Evolutionary conservation across 2,797 vertebrate genomes (phyloP).

Genomic region (Ataeniobius toweri): DNA sequence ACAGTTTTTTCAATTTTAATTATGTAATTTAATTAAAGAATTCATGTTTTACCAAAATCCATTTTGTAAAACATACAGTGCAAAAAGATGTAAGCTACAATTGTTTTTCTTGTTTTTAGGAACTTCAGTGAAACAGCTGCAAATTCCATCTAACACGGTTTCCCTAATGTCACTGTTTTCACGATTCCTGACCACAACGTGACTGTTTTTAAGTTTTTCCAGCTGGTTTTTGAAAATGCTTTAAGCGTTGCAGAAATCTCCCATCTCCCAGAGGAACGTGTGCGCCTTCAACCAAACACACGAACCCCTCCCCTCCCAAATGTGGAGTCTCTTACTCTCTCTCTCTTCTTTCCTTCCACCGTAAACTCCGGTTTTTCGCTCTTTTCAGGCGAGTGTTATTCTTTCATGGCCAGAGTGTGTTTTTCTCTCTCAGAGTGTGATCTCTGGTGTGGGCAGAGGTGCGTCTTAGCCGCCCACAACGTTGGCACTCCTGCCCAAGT

Average conservation of each 20-base stretch:
- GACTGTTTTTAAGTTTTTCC: slow-evolving; percentile 37
- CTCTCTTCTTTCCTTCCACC: slow-evolving; percentile 2
- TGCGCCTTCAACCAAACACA: slow-evolving; percentile 33
- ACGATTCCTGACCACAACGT: slow-evolving; percentile 25
- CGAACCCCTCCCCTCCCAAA: not conserved
- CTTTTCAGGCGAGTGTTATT: slow-evolving; percentile 52
- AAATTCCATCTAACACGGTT: not conserved
- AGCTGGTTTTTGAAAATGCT: slow-evolving; percentile 36
- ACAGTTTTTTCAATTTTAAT: no score
- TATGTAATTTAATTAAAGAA: not conserved
- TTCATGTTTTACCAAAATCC: not conserved
- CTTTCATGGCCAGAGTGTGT: slow-evolving; percentile 45
- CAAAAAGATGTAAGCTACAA: not conserved
- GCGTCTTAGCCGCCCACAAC: slow-evolving; percentile 79
- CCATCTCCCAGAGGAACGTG: slow-evolving; percentile 46
- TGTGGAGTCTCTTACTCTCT: slow-evolving; percentile 18
- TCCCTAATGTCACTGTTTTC: not conserved
- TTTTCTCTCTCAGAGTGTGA: slow-evolving; percentile 53
- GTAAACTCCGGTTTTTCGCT: slow-evolving; percentile 32
- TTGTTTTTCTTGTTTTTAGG: not conserved
- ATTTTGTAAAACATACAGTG: not conserved
- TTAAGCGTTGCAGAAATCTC: slow-evolving; percentile 42
- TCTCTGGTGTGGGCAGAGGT: slow-evolving; percentile 77
- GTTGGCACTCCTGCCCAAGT: slow-evolving; percentile 84
- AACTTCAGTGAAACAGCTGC: not conserved